Percentiles rank a stretch among this genome's conserved stretches.
Evolutionary conservation across 1,140 invertebrate genomes (phyloP).

Genomic region (Diorhabda sublineata): DNA sequence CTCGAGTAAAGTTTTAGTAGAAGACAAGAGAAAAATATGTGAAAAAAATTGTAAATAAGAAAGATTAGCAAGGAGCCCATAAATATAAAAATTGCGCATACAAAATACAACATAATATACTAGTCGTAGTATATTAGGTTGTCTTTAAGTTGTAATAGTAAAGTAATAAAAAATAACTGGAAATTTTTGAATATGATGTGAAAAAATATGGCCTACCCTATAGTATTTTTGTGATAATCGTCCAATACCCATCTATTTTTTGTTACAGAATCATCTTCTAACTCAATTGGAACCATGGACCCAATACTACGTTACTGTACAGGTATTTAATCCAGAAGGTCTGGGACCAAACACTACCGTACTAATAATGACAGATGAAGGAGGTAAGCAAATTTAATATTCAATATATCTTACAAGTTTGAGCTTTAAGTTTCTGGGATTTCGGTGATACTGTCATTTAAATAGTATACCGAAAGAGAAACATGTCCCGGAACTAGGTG

Average conservation of each 20-base stretch:
- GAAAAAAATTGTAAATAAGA: no score
- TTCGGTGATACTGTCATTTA: slow-evolving; percentile 7
- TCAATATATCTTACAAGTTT: slow-evolving; percentile 9
- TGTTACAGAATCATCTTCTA: slow-evolving; percentile 66
- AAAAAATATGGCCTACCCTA: no score
- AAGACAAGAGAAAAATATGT: no score
- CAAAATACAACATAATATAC: no score
- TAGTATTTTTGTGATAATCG: no score
- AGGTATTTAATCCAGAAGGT: slow-evolving; percentile 74
- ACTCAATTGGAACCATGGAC: slow-evolving; percentile 68
- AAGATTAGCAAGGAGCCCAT: no score
- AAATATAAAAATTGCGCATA: no score
- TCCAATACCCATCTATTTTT: slow-evolving; percentile 20
- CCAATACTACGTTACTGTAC: slow-evolving; percentile 69
- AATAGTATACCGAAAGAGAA: background rate
- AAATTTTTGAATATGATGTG: no score
- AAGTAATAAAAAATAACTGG: no score
- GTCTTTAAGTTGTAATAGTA: no score
- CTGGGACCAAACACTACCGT: slow-evolving; percentile 66
- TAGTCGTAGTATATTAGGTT: no score
- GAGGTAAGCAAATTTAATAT: slow-evolving; percentile 57
- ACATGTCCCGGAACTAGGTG: background rate
- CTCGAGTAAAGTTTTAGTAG: no score
- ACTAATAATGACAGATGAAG: slow-evolving; percentile 75
- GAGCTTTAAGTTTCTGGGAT: slow-evolving; percentile 6